These are phyloP conservation scores for Cryptoblepharus egeriae DNA, from an alignment of 2,797 vertebrate genomes.

Conservation along the genomic window DNA sequence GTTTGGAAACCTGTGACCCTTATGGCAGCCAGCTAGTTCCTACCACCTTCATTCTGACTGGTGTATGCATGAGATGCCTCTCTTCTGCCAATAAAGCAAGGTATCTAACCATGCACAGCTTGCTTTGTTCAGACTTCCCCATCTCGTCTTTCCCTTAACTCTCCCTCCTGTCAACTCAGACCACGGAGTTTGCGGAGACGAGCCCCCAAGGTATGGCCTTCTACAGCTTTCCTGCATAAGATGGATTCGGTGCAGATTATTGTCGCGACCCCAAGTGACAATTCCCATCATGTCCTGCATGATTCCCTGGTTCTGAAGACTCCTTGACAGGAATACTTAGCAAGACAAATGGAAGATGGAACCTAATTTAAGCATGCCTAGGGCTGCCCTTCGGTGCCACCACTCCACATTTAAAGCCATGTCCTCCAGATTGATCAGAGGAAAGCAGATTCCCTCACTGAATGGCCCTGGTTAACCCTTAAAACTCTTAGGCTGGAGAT, in stretches of 20 bases:
- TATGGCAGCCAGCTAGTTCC: no score
- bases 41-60: no score
- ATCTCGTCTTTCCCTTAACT: conserved; percentile 32
- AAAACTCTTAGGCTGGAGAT: neutral
- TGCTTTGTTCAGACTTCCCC: conserved; percentile 30
- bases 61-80: no score
- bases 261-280: conserved; percentile 41
- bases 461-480: neutral
- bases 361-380: neutral
- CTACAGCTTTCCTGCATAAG: conserved; percentile 39
- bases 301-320: neutral
- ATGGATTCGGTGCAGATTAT: conserved; percentile 52
- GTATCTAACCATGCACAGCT: no score
- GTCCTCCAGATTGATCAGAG: no score
- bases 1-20: no score
- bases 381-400: neutral
- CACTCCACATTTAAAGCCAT: no score
- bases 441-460: neutral
- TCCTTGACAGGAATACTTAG: conserved; percentile 17
- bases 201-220: conserved; percentile 26
- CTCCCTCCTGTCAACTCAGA: conserved; percentile 55
- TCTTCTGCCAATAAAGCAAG: no score
- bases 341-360: conserved; percentile 29
- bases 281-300: conserved; percentile 37
- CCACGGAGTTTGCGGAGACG: conserved; percentile 44